Evolutionary conservation across 2,797 vertebrate genomes (phyloP).

Genomic region (Falco biarmicus): DNA sequence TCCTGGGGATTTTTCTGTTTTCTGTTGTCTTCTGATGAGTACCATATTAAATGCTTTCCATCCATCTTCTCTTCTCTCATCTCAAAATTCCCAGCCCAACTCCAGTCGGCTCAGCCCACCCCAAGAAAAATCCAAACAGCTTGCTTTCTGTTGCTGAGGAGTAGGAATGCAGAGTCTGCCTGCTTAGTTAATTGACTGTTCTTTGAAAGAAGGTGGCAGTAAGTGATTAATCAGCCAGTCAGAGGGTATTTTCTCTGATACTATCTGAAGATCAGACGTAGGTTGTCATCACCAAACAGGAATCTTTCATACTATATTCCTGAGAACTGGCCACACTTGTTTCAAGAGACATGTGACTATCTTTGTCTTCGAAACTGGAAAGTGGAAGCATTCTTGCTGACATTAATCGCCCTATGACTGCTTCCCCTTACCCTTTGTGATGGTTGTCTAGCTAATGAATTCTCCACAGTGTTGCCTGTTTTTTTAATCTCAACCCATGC

Average conservation of each 20-base stretch:
- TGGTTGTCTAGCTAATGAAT: background rate
- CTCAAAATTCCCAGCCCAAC: background rate
- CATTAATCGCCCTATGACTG: background rate
- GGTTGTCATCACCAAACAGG: background rate
- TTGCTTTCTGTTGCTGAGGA: background rate
- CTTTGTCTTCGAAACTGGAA: background rate
- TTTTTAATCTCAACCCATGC: background rate
- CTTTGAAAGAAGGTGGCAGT: background rate
- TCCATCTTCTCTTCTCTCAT: background rate
- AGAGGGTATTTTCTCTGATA: background rate
- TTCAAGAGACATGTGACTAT: background rate
- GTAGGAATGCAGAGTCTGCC: background rate
- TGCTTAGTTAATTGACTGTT: background rate
- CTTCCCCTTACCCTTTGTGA: background rate
- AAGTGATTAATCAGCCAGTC: background rate
- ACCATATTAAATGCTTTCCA: background rate
- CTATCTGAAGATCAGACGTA: background rate
- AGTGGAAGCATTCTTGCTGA: constrained; percentile 16
- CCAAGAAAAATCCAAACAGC: background rate
- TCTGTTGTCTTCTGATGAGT: background rate
- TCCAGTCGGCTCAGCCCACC: background rate
- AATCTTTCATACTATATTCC: background rate
- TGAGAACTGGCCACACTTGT: background rate
- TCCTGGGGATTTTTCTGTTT: background rate
- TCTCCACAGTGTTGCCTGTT: background rate